Evolutionary conservation across 2,113 vertebrate genomes (phyloP), one percentile per base, ranked within the genome.

Genomic region (Ceuthmochares aereus): DNA sequence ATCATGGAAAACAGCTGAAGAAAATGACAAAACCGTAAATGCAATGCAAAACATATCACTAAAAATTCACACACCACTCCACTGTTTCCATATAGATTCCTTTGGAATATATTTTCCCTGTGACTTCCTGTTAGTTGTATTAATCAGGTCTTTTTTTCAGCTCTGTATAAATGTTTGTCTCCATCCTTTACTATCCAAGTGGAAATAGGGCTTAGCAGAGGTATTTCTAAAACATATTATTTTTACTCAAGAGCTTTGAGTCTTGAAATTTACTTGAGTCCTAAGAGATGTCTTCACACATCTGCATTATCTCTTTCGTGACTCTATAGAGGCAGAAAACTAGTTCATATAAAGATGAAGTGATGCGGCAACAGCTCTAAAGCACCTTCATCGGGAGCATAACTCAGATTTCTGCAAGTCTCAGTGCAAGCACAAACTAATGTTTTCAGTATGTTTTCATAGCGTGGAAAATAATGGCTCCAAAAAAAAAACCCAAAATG

Each of bases 211-310:
- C 6, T 70, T 74, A 59, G 25, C 11, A 67, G 83, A 74, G 3
- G 26, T 81, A 55, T 86, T 82, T 89, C 52, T 84, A 67, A 92
- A 93, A 32, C 19, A 55, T 36, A 23, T 77, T 79, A 43, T 62
- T 93, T 90, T 93, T 84, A 62, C 59, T 83, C 64, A 84, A 74
- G 67, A 59, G 40, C 32, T 96, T 92, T 69, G 47, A 63, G 47
- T 74, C 88, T 90, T 92, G 55, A 81, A 90, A 93, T 87, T 54
- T 87, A 42, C 62, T 79, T 1, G 3, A 62, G 26, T 88, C 75
- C 36, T 77, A 66, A 73, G 63, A 96, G 67, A 83, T 51, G 54
- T 69, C 18, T 68, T 87, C 82, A 69, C 47, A 80, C 4, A 0
- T 88, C 55, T 88, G 30, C 42, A 34, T 88, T 77, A 86, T 45